Evolutionary conservation across 1,140 invertebrate genomes (phyloP).

Genomic region (Drosophila tropicalis): DNA sequence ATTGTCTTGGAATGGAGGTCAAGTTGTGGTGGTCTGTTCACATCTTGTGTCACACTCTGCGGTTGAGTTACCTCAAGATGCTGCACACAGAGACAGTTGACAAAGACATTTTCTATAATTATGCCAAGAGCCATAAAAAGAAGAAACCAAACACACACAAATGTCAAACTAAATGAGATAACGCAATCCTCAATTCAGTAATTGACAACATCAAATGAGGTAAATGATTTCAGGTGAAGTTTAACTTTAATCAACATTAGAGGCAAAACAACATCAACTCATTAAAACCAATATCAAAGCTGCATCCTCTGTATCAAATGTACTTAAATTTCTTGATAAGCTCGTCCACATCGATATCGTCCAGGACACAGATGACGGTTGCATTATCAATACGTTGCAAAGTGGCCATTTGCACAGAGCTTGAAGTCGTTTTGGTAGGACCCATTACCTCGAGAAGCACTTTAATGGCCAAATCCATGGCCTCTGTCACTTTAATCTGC

Average conservation of each 20-base stretch:
- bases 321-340: slow-evolving; percentile 90
- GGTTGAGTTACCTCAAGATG: slow-evolving; percentile 17
- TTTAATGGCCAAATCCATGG: slow-evolving; percentile 96
- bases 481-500: slow-evolving; percentile 89
- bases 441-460: slow-evolving; percentile 98
- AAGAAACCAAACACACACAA: slow-evolving; percentile 17
- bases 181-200: background rate
- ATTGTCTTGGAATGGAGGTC: slow-evolving; percentile 70
- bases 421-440: slow-evolving; percentile 97
- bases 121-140: slow-evolving; percentile 30
- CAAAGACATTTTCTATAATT: slow-evolving; percentile 47
- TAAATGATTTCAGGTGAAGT: background rate
- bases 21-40: slow-evolving; percentile 67
- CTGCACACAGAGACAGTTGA: slow-evolving; percentile 35
- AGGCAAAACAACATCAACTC: no score
- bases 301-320: slow-evolving; percentile 88
- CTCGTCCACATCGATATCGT: slow-evolving; percentile 91
- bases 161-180: slow-evolving; percentile 29
- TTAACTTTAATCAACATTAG: no score
- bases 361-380: slow-evolving; percentile 93
- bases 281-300: slow-evolving; percentile 29
- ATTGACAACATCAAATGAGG: slow-evolving; percentile 8
- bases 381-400: slow-evolving; percentile 91
- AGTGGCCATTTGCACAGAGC: slow-evolving; percentile 98
- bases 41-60: slow-evolving; percentile 59